A percentile compares a stretch with the other conserved stretches of the same genome.
These are phyloP conservation scores for human (Homo sapiens) DNA, from an alignment of 2,113 vertebrate species.

Conservation along the genomic window GRCh38 chr1:19084001-19084500, in stretches of 20 bases:
- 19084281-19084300: neutral
- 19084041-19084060: neutral
- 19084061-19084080: neutral
- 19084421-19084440: fast-evolving
- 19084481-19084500: constrained; percentile 59
- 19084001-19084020: constrained; percentile 48
- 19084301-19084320: neutral
- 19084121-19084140: neutral
- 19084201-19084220: neutral
- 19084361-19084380: neutral
- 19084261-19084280: neutral
- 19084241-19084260: neutral
- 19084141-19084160: neutral
- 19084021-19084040: constrained; percentile 23
- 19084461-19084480: fast-evolving
- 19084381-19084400: neutral
- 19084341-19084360: neutral
- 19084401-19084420: neutral
- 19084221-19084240: neutral
- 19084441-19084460: neutral
- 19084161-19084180: neutral
- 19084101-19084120: fast-evolving
- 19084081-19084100: neutral
- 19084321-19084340: no score
- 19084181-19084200: neutral